A percentile compares a stretch with the other conserved stretches of the same genome.
Conservation (phyloP, 2,888 invertebrate species). For the Phalera bucephala region DNA sequence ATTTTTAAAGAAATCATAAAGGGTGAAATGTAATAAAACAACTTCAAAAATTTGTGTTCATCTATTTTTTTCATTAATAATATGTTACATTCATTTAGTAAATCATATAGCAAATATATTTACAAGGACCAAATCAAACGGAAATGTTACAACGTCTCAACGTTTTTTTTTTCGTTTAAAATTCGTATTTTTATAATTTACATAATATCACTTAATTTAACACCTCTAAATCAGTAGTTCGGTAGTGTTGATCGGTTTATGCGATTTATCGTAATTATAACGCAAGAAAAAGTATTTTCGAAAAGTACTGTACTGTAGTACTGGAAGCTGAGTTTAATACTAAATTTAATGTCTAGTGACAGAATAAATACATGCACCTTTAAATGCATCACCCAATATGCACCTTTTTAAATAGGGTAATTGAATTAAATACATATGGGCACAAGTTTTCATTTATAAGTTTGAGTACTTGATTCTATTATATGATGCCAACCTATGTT, state of each 20-base stretch:
- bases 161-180: conserved; percentile 75
- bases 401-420: too few relatives aligned
- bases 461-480: too few relatives aligned
- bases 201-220: conserved; percentile 80
- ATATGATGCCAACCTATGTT: too few relatives aligned
- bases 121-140: conserved; percentile 80
- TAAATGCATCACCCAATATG: too few relatives aligned
- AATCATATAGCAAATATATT: conserved; percentile 83
- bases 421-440: too few relatives aligned
- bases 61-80: conserved; percentile 82
- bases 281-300: too few relatives aligned
- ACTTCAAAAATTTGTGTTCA: conserved; percentile 73
- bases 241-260: conserved; percentile 58
- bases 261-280: conserved; percentile 64
- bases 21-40: conserved; percentile 47
- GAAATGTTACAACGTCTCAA: conserved; percentile 74
- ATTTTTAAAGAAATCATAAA: too few relatives aligned
- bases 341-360: too few relatives aligned
- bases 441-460: too few relatives aligned
- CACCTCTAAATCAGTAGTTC: conserved; percentile 69
- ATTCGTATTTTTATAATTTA: conserved; percentile 81
- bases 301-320: too few relatives aligned
- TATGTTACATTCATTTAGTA: conserved; percentile 82
- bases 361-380: too few relatives aligned
- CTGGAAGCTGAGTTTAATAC: too few relatives aligned